Conservation (phyloP, 2,888 invertebrate genomes). For the Caenorhabditis plicata region DNA sequence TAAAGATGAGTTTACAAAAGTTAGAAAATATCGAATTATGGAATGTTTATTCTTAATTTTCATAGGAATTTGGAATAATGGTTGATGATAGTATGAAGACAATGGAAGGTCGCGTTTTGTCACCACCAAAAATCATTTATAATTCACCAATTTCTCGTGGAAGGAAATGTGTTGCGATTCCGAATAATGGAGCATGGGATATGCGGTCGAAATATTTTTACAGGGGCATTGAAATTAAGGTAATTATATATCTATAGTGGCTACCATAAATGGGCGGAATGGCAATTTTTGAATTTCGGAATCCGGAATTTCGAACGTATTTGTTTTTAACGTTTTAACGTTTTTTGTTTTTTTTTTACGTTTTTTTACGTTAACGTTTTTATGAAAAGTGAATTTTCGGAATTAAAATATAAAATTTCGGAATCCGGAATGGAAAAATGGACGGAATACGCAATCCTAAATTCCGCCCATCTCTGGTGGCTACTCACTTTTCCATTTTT, state of each 20-base stretch:
- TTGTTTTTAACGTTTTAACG: no score
- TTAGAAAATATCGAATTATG: neutral
- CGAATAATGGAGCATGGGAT: constrained; percentile 33
- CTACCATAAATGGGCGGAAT: no score
- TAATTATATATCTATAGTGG: neutral
- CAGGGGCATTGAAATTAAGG: constrained; percentile 13
- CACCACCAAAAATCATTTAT: constrained; percentile 16
- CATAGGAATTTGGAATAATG: constrained; percentile 9
- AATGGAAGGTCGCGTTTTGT: constrained; percentile 16
- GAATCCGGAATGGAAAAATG: no score
- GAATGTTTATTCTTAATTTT: neutral
- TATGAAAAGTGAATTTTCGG: no score
- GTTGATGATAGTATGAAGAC: constrained; percentile 13
- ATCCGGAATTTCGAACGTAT: no score
- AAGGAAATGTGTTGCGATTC: constrained; percentile 18
- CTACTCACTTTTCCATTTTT: no score
- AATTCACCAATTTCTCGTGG: constrained; percentile 3
- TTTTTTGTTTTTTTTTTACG: no score
- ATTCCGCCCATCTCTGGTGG: no score
- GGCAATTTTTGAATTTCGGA: no score
- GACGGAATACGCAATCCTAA: no score
- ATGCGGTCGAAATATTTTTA: constrained; percentile 32
- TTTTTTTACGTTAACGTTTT: no score
- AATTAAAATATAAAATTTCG: no score
- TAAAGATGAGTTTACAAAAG: constrained; percentile 4